These are phyloP conservation scores for Okapia johnstoni DNA, from an alignment of 2,113 vertebrate genomes.

Conservation along the genomic window DNA sequence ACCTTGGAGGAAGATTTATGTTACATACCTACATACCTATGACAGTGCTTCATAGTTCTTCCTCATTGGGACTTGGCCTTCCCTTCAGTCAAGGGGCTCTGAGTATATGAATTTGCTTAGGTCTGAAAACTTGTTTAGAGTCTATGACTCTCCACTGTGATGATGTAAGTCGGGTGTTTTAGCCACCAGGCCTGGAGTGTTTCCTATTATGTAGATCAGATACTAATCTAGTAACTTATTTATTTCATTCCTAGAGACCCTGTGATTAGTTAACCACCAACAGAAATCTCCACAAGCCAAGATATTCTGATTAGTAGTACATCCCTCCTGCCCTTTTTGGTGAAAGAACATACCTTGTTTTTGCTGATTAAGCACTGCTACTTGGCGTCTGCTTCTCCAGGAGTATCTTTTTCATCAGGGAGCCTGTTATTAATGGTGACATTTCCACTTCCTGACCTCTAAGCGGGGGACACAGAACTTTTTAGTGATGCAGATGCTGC, in stretches of 20 bases:
- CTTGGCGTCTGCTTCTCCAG: background rate
- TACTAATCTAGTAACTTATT: background rate
- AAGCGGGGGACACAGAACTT: background rate
- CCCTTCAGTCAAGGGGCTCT: background rate
- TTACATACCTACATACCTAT: background rate
- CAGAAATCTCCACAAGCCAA: background rate
- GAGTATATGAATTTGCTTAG: background rate
- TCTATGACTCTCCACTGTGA: background rate
- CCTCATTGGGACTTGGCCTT: background rate
- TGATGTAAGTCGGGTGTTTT: background rate
- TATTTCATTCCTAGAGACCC: background rate
- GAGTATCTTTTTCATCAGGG: background rate
- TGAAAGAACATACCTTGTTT: background rate
- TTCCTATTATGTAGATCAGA: background rate
- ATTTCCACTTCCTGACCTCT: background rate
- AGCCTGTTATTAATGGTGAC: background rate
- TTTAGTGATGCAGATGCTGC: background rate
- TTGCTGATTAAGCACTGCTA: background rate
- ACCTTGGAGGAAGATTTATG: background rate
- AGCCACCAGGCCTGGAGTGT: background rate
- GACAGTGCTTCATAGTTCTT: background rate
- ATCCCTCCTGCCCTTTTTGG: background rate
- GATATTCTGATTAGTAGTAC: background rate
- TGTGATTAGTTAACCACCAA: background rate
- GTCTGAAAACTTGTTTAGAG: background rate